Evolutionary conservation across 2,797 vertebrate species (phyloP), one percentile per base, ranked within the genome.

Genomic region (Momotus momota): DNA sequence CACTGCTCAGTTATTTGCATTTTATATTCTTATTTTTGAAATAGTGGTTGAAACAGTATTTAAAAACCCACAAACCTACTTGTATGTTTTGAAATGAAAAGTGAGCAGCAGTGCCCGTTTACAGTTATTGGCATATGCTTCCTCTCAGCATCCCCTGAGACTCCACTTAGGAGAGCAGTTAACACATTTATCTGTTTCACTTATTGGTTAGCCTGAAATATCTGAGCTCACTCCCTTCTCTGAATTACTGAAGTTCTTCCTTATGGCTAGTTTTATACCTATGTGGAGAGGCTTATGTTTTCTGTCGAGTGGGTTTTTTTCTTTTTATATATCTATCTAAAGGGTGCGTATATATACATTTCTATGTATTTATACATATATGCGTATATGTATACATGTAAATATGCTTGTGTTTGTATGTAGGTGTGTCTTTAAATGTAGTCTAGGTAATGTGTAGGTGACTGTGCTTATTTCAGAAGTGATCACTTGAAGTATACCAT

Each of bases 131-230:
- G 21, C 77, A 72, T 91, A 82, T 74, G 57, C 27, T 92, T 91
- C 70, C 29, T 75, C 54, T 94, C 79, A 78, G 22, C 70, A 62
- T 94, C 75, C 29, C 29, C 72, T 83, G 84, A 93, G 89, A 86
- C 23, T 78, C 14, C 35, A 23, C 77, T 81, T 48, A 62, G 40
- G 33, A 58, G 78, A 85, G 58, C 1, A 88, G 75, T 66, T 90
- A 80, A 82, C 78, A 67, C 67, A 54, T 91, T 93, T 89, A 49
- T 73, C 84, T 67, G 6, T 92, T 95, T 95, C 57, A 74, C 41
- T 93, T 82, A 29, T 38, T 92, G 52, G 67, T 86, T 86, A 80
- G 45, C 33, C 71, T 81, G 65, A 80, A 86, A 92, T 69, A 94
- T n/a, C 72, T 33, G 52, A 82, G 38, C 58, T 91, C 54, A 54